phyloP scores from a whole-genome alignment of 2,113 vertebrate species.

The Sprattus sprattus region DNA sequence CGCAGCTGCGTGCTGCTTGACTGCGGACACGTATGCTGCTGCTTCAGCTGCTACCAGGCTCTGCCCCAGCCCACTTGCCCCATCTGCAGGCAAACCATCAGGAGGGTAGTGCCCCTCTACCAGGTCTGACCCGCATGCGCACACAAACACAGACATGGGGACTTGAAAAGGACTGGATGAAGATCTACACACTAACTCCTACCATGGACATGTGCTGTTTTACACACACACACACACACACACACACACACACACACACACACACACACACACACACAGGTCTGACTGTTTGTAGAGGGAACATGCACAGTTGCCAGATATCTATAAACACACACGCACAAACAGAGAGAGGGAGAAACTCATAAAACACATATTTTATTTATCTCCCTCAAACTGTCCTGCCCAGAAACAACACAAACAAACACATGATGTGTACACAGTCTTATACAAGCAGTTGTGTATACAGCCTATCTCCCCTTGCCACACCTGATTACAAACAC shows the following conservation, averaged over 20 bases:
- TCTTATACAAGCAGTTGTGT: too few species aligned
- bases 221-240: too few species aligned
- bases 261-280: not conserved
- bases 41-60: conserved; percentile 78
- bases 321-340: too few species aligned
- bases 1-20: conserved; percentile 78
- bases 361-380: too few species aligned
- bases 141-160: not conserved
- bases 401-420: too few species aligned
- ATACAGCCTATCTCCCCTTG: too few species aligned
- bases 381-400: too few species aligned
- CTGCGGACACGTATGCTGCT: conserved; percentile 87
- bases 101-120: conserved; percentile 80
- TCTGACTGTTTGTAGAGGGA: too few species aligned
- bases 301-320: too few species aligned
- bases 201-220: not conserved
- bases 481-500: too few species aligned
- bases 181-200: not conserved
- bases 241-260: not conserved
- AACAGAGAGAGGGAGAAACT: too few species aligned
- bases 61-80: conserved; percentile 75
- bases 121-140: conserved; percentile 54
- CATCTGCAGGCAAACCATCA: conserved; percentile 78
- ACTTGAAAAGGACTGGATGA: not conserved
- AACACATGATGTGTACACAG: too few species aligned